phyloP scores from a whole-genome alignment of 2,113 vertebrate genomes.

The Myodes glareolus region DNA sequence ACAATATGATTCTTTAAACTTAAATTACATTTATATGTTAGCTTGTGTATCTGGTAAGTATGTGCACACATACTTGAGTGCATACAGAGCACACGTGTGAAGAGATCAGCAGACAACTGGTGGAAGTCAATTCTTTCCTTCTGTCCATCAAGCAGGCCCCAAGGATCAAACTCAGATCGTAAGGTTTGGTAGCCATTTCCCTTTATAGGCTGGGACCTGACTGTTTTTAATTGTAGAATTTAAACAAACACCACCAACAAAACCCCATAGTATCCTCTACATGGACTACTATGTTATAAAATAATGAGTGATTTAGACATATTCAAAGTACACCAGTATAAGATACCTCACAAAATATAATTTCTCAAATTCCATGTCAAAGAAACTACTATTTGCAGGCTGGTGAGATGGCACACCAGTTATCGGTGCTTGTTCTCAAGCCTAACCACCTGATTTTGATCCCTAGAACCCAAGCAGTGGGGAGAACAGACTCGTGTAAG shows the following conservation, averaged over 20 bases:
- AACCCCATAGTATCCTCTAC: neutral
- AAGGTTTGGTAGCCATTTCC: neutral
- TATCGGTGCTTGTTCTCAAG: neutral
- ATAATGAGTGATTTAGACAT: neutral
- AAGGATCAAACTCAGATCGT: neutral
- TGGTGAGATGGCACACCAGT: neutral
- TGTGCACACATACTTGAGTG: neutral
- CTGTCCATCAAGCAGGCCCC: neutral
- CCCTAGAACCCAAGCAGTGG: neutral
- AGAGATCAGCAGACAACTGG: neutral
- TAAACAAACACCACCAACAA: neutral
- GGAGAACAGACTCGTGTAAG: neutral
- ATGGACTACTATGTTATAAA: neutral
- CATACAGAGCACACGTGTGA: neutral
- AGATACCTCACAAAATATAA: neutral
- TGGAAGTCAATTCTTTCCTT: neutral
- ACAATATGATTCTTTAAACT: neutral
- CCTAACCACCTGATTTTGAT: neutral
- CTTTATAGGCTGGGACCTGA: neutral
- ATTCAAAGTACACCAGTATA: neutral
- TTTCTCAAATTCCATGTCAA: neutral
- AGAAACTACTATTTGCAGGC: constrained; percentile 2
- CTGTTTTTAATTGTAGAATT: neutral
- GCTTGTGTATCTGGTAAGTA: neutral
- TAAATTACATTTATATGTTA: neutral